phyloP scores from a whole-genome alignment of 1,140 invertebrate genomes.

The Maconellicoccus hirsutus region DNA sequence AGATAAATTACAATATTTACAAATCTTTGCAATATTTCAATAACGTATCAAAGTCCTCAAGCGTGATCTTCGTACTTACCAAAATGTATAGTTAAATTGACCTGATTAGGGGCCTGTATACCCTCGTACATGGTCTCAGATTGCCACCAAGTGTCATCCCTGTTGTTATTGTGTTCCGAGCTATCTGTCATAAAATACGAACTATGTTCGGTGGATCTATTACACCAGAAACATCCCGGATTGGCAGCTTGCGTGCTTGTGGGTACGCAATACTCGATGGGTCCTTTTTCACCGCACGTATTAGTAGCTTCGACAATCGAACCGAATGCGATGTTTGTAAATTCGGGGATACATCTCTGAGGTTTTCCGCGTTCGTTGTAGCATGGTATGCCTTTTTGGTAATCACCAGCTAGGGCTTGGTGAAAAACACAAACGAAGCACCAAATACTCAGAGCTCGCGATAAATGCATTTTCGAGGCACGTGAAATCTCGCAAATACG shows the following conservation, averaged over 20 bases:
- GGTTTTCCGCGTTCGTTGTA: background rate
- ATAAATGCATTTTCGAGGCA: background rate
- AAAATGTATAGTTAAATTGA: conserved; percentile 83
- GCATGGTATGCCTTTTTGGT: background rate
- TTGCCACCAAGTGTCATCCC: conserved; percentile 96
- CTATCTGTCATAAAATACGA: conserved; percentile 79
- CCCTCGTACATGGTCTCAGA: conserved; percentile 92
- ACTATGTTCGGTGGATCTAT: conserved; percentile 47
- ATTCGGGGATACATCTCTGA: conserved; percentile 86
- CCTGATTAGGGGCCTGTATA: conserved; percentile 76
- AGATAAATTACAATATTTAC: too few relatives aligned
- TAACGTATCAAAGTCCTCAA: too few relatives aligned
- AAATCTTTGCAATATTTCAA: too few relatives aligned
- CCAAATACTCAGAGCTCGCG: background rate
- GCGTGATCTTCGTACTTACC: conserved; percentile 45
- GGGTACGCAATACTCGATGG: conserved; percentile 79
- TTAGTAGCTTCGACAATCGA: conserved; percentile 82
- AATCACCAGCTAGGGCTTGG: too few relatives aligned
- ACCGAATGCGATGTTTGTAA: conserved; percentile 90
- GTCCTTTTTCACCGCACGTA: conserved; percentile 70
- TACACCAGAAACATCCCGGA: conserved; percentile 52
- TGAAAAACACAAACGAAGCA: background rate
- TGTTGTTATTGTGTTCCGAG: conserved; percentile 72
- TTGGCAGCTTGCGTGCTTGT: conserved; percentile 47
- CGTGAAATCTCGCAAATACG: background rate